Base-by-base conservation (phyloP, 1,140 invertebrate species). In the Ericerus pela region DNA sequence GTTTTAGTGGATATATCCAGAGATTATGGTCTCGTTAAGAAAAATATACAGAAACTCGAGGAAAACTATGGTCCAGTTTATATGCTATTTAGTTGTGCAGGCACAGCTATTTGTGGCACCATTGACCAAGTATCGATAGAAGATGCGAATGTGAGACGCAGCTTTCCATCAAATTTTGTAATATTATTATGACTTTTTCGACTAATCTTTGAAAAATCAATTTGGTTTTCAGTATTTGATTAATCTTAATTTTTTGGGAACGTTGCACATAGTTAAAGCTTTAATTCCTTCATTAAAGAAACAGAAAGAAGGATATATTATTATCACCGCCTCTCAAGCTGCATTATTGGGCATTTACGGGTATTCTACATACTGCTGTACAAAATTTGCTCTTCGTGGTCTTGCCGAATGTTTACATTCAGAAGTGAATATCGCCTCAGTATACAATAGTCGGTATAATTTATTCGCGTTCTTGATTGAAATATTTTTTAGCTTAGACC, bases 351-450 rank as follows among this genome's bases (percentile, higher is more conserved):
- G 96, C 58, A 74, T 95, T 59, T 94, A 80, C 75, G 96, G 96
- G 1, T 91, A 85, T 65, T 81, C 86, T 36, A 86, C 88, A 0
- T 99, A 99, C 69, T 83, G 85, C 52, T 79, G 82, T 51, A 82
- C 88, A 11, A 99, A 99, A 72, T 99, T 90, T 79, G 95, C 92
- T 1, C 69, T 99, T 2, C 74, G 90, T 58, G 96, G 94, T 6
- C 78, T 99, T 58, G 94, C 94, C 5, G 93, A 99, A 68, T 78
- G 87, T 54, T 71, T 99, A 22, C 76, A 83, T 22, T 96, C 96
- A 91, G 96, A 99, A 75, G 2, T 38, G 26, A 24, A 36, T 37
- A 20, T 54, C 20, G 12, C 14, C 41, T 53, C 11, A 16, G 36
- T 53, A 20, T 57, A n/a, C 14, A 36, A 33, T 57, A 14, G 10